Percentiles rank a stretch among this genome's conserved stretches.
Evolutionary conservation across 53 echinoderm and acorn worm genomes (phyloP).

Genomic region (Mesocentrotus franciscanus): DNA sequence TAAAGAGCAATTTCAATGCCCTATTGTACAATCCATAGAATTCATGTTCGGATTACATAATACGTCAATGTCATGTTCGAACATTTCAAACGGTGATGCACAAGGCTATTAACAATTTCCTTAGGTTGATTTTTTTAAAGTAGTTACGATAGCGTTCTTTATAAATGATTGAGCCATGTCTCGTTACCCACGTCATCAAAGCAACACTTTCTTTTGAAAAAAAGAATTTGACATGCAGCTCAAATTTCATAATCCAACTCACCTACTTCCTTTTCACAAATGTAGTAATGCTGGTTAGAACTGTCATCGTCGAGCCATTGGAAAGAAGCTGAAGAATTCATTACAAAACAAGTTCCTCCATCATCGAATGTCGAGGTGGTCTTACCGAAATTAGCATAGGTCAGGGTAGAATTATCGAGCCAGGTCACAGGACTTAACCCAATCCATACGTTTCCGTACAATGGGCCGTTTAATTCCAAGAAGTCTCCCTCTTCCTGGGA

Average conservation of each 20-base stretch:
- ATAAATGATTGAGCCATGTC: too few species aligned
- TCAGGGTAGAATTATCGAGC: not conserved
- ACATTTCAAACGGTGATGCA: too few species aligned
- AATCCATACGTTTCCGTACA: not conserved
- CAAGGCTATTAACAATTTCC: too few species aligned
- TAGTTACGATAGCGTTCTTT: too few species aligned
- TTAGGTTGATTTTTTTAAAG: too few species aligned
- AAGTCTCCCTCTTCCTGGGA: not conserved
- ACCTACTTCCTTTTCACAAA: not conserved
- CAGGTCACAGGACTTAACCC: not conserved
- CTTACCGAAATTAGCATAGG: not conserved
- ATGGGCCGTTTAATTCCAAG: not conserved
- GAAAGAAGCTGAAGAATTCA: not conserved
- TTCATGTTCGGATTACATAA: too few species aligned
- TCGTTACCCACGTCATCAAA: too few species aligned
- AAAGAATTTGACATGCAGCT: too few species aligned
- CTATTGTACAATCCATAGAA: too few species aligned
- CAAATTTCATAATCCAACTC: not conserved
- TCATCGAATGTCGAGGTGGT: slow-evolving; percentile 11
- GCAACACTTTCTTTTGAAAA: too few species aligned
- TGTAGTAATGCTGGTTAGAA: not conserved
- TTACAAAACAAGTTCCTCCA: not conserved
- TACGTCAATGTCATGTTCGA: too few species aligned
- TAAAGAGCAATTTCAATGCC: too few species aligned
- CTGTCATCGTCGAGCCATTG: slow-evolving; percentile 8